Evolutionary conservation across 2,888 invertebrate genomes (phyloP).

Genomic region (Andrena hattorfiana): DNA sequence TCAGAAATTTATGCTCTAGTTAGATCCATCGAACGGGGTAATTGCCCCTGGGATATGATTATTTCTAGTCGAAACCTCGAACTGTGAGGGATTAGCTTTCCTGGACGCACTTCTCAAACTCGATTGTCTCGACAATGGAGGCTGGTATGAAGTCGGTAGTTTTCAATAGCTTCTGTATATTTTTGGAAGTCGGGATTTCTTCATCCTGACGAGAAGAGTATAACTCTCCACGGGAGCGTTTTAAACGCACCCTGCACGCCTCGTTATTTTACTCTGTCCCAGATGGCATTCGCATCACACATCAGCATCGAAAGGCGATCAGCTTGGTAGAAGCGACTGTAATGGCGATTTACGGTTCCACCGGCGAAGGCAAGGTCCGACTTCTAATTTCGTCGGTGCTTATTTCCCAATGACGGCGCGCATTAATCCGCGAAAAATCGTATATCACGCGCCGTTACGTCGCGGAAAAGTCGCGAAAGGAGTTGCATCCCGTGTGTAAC

Average conservation of each 20-base stretch:
- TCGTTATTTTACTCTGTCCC: not conserved
- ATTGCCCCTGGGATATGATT: no score
- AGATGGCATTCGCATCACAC: not conserved
- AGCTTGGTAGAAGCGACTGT: not conserved
- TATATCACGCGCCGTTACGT: constrained; percentile 32
- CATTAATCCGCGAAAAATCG: constrained; percentile 38
- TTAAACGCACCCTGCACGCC: not conserved
- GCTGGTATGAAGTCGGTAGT: no score
- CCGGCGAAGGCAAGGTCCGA: not conserved
- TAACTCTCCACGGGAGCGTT: not conserved
- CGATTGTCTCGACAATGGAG: no score
- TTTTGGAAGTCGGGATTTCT: not conserved
- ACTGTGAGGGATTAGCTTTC: no score
- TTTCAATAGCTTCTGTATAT: not conserved
- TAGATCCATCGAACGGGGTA: no score
- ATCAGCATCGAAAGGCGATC: constrained; percentile 4
- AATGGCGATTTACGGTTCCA: constrained; percentile 15
- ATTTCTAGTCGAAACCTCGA: no score
- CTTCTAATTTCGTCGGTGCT: constrained; percentile 16
- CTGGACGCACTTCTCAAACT: no score
- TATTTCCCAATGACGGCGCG: constrained; percentile 8
- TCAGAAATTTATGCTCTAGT: no score
- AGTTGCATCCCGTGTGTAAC: constrained; percentile 17
- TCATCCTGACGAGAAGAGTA: not conserved
- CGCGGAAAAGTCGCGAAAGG: constrained; percentile 39